A percentile compares a stretch with the other conserved stretches of the same genome.
These are phyloP conservation scores for Plebejus anna DNA, from an alignment of 2,888 invertebrate species.

Conservation along the genomic window DNA sequence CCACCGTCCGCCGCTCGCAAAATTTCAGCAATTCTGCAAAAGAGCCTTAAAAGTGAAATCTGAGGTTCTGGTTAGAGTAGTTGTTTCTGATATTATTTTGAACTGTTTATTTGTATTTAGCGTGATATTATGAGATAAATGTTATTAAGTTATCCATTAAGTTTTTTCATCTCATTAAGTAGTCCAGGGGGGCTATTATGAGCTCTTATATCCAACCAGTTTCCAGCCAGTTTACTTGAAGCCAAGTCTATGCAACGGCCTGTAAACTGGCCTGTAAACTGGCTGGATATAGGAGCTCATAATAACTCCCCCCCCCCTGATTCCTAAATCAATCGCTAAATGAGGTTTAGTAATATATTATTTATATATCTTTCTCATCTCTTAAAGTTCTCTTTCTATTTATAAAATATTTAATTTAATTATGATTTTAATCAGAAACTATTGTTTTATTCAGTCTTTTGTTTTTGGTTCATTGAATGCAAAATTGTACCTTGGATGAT, in stretches of 20 bases:
- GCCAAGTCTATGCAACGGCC: too few species aligned
- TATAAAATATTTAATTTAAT: neutral
- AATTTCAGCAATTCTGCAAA: constrained; percentile 37
- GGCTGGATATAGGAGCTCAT: too few species aligned
- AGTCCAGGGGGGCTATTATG: too few species aligned
- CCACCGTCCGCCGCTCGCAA: constrained; percentile 33
- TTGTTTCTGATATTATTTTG: neutral
- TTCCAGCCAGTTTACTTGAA: too few species aligned
- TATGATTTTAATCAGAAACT: neutral
- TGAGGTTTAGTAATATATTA: neutral
- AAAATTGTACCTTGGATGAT: constrained; percentile 23
- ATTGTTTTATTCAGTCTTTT: neutral
- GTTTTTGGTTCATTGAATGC: constrained; percentile 26
- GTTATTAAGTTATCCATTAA: neutral
- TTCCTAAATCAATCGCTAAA: neutral
- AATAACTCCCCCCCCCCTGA: neutral
- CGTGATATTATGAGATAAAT: too few species aligned
- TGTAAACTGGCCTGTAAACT: too few species aligned
- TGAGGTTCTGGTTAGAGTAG: constrained; percentile 34
- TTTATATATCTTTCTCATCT: neutral
- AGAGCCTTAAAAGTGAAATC: constrained; percentile 39
- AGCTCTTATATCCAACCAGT: too few species aligned
- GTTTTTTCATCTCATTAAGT: neutral
- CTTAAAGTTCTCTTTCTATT: neutral
- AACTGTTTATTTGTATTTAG: constrained; percentile 14